Evolutionary conservation across 2,888 invertebrate species (phyloP).

Genomic region (Fissipunctia ypsillon): DNA sequence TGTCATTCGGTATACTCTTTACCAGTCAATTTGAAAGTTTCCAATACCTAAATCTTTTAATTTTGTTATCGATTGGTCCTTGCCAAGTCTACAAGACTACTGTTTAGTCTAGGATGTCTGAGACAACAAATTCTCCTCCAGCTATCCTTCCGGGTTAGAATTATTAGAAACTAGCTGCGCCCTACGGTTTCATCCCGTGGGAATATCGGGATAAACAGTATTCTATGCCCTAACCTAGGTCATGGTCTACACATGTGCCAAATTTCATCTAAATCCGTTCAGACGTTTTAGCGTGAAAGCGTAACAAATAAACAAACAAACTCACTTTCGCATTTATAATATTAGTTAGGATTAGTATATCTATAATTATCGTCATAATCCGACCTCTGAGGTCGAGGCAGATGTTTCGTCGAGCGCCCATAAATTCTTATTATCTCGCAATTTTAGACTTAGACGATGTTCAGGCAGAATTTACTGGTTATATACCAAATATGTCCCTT

Average conservation of each 20-base stretch:
- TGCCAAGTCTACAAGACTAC: background rate
- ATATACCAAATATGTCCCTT: conserved; percentile 37
- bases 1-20: background rate
- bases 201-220: too few relatives aligned
- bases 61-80: background rate
- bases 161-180: conserved; percentile 43
- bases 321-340: too few relatives aligned
- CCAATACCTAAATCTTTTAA: background rate
- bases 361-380: conserved; percentile 52
- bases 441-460: conserved; percentile 23
- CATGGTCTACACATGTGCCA: too few relatives aligned
- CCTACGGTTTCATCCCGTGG: too few relatives aligned
- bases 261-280: too few relatives aligned
- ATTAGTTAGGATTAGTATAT: too few relatives aligned
- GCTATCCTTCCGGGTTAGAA: conserved; percentile 11
- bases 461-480: conserved; percentile 41
- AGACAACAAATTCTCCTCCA: background rate
- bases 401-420: conserved; percentile 40
- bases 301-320: too few relatives aligned
- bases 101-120: background rate
- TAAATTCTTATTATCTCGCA: conserved; percentile 53
- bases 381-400: conserved; percentile 35
- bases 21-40: too few relatives aligned
- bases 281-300: too few relatives aligned
- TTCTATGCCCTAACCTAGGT: too few relatives aligned